Evolutionary conservation across 2,113 vertebrate genomes (phyloP).

Genomic region (Oreochromis aureus): DNA sequence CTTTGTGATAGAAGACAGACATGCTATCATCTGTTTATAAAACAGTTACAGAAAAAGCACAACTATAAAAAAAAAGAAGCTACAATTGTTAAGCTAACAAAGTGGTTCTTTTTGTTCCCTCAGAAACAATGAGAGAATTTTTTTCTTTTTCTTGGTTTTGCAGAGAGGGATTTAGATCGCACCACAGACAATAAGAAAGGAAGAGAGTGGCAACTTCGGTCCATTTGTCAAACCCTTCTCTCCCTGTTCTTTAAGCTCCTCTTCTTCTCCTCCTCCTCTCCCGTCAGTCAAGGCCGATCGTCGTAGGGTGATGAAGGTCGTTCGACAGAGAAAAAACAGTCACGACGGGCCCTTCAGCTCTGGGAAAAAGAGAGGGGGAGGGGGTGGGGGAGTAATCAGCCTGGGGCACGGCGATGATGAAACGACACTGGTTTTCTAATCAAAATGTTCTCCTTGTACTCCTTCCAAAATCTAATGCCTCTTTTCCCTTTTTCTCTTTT

Average conservation of each 20-base stretch:
- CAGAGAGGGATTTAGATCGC: slow-evolving; percentile 32
- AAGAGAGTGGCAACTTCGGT: slow-evolving; percentile 6
- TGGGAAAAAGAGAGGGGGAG: background rate
- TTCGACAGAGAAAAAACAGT: slow-evolving; percentile 32
- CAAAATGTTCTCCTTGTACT: background rate
- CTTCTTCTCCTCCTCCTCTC: background rate
- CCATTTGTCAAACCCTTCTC: background rate
- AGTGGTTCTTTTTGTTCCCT: slow-evolving; percentile 79
- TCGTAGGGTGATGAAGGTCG: slow-evolving; percentile 33
- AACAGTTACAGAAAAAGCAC: slow-evolving; percentile 51
- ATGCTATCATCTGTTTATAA: slow-evolving; percentile 58
- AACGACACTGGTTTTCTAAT: background rate
- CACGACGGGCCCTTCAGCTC: slow-evolving; percentile 41
- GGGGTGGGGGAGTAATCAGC: background rate
- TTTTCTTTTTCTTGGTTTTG: slow-evolving; percentile 45
- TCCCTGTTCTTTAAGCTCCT: background rate
- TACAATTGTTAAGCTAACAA: slow-evolving; percentile 77
- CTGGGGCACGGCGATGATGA: background rate
- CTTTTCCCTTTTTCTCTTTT: background rate
- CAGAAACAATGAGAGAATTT: slow-evolving; percentile 68
- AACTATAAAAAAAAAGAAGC: slow-evolving; percentile 31
- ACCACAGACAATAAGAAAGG: slow-evolving; percentile 36
- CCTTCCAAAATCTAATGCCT: accelerated
- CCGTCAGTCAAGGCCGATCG: slow-evolving; percentile 37
- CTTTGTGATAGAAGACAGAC: slow-evolving; percentile 62